Percentiles rank a stretch among this genome's conserved stretches.
phyloP scores from a whole-genome alignment of 30 jellyfish, hydroid and myxozoan species.

The Clytia hemisphaerica region DNA sequence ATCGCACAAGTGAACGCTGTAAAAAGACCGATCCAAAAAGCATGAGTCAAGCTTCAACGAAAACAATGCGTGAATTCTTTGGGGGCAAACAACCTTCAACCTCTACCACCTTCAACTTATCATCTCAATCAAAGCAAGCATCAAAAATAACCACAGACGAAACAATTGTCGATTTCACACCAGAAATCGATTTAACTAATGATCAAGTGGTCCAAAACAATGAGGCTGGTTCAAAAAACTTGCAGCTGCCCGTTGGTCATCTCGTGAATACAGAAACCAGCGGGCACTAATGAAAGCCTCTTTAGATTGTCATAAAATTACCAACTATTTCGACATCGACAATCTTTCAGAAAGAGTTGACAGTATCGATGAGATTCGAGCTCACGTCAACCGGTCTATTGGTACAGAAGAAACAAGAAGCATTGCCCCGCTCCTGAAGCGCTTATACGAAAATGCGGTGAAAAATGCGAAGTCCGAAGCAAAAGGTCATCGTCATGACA shows the following conservation, averaged over 20 bases:
- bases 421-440: conserved; percentile 17
- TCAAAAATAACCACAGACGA: too few species aligned
- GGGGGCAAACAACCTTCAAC: too few species aligned
- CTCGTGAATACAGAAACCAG: conserved; percentile 30
- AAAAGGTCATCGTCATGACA: conserved; percentile 23
- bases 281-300: conserved; percentile 36
- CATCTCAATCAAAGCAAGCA: too few species aligned
- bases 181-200: too few species aligned
- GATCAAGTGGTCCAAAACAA: too few species aligned
- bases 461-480: conserved; percentile 19
- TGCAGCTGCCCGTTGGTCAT: conserved; percentile 37
- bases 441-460: conserved; percentile 23
- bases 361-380: conserved; percentile 17
- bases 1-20: too few species aligned
- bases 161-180: too few species aligned
- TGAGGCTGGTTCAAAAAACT: conserved; percentile 31
- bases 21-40: too few species aligned
- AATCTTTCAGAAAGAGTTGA: conserved; percentile 6
- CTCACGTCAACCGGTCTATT: conserved; percentile 1
- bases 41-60: too few species aligned
- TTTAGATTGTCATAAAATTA: conserved; percentile 13
- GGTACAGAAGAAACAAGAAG: conserved; percentile 3
- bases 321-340: conserved; percentile 13
- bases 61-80: too few species aligned
- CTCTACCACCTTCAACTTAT: too few species aligned